Evolutionary conservation across 92 coral and sea anemone genomes (phyloP), one percentile per base, ranked within the genome.

Genomic region (Phenganax subtilis): DNA sequence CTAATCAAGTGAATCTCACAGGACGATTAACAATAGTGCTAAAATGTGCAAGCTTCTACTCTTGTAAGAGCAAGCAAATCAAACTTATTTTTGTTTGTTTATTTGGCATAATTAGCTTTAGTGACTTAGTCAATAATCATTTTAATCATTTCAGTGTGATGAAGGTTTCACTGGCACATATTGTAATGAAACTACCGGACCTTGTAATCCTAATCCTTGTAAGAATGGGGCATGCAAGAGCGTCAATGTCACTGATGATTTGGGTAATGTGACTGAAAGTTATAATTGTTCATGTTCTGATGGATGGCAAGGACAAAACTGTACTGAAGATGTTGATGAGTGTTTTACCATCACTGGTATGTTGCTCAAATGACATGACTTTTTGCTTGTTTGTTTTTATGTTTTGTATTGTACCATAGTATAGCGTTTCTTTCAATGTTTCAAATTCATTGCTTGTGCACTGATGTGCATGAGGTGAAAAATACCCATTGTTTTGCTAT

Each of bases 271-370:
- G 12, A 68, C 6, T 10, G 73, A 68, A n/a, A 81, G 71, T 65
- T 91, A 85, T 85, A 89, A 74, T 75, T 91, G 96, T 67, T 80
- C 91, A 20, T 93, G 91, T 77, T 44, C 28, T 4, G 51, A 12
- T 63, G 96, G 97, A 29, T 91, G 88, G 82, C 83, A 60, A 37
- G 97, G 91, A 37, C 55, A 10, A 44, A 91, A 88, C 67, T 94
- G 98, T 65, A 87, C 94, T 1, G 89, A 87, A 81, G 98, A 90
- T 12, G 89, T 80, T 68, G 96, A 87, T 51, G 97, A 92, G 82
- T 92, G 97, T 56, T 2, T 0, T 6, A 44, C 15, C 10, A 79
- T 51, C 0, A 63, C 20, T n/a, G 83, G 83, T 79, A 79, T 11
- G n/a, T 15, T 25, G n/a, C 27, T 14, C 16, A 14, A 59, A 25